Percentiles rank a stretch among this genome's conserved stretches.
Evolutionary conservation across 2,797 vertebrate genomes (phyloP).

Genomic region (Arctocebus calabarensis): DNA sequence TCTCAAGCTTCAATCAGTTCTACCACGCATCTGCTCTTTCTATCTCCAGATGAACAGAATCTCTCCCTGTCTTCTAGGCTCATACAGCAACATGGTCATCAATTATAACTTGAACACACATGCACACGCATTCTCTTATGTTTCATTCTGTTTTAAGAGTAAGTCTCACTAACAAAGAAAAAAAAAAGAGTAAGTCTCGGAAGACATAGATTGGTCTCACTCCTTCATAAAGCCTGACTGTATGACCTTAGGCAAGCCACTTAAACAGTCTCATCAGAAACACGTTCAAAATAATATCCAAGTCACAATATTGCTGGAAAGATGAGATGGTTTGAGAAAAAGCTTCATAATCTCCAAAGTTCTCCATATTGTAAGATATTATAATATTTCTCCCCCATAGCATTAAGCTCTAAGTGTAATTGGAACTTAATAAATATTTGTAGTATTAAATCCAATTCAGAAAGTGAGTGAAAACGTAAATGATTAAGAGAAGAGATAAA

Average conservation of each 20-base stretch:
- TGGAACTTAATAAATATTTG: slow-evolving; percentile 6
- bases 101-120: neutral
- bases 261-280: neutral
- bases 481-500: neutral
- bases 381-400: neutral
- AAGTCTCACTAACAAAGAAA: neutral
- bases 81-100: neutral
- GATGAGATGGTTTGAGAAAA: neutral
- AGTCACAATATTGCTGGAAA: neutral
- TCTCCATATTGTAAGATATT: neutral
- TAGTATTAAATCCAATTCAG: neutral
- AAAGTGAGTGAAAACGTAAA: neutral
- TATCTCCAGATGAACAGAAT: neutral
- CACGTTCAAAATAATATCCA: neutral
- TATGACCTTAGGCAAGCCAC: neutral
- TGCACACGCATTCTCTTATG: neutral
- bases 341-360: neutral
- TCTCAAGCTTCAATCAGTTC: neutral
- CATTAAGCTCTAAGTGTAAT: neutral
- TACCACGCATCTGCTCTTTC: neutral
- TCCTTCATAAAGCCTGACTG: neutral
- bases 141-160: neutral
- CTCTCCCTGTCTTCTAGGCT: neutral
- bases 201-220: neutral
- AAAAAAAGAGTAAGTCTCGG: neutral